phyloP scores from a whole-genome alignment of 2,888 invertebrate species.

The Heterodera filipjevi region DNA sequence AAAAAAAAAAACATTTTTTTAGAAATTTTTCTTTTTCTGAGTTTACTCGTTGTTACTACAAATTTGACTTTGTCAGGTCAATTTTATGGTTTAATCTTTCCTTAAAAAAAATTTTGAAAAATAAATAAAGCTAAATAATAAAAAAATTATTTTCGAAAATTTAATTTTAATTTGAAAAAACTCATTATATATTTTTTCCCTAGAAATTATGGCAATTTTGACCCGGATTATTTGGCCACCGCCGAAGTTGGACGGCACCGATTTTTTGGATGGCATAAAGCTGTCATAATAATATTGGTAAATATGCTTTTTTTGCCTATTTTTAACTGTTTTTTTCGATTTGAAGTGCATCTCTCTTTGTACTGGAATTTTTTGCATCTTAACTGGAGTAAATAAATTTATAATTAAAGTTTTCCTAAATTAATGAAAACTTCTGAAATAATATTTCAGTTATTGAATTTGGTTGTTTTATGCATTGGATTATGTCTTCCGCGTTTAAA shows the following conservation, averaged over 20 bases:
- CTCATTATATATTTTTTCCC: neutral
- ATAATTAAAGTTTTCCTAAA: neutral
- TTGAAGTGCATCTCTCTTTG: neutral
- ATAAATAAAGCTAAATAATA: too few relatives aligned
- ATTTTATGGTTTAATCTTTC: neutral
- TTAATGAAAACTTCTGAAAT: neutral
- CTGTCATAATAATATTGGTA: neutral
- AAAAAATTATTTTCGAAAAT: too few relatives aligned
- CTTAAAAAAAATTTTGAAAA: neutral
- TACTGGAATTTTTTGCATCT: neutral
- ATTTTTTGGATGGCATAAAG: conserved; percentile 2
- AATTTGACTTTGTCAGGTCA: neutral
- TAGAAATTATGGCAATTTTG: conserved; percentile 7
- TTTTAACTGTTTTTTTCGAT: neutral
- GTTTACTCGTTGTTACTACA: neutral
- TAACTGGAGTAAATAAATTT: neutral
- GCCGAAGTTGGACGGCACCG: neutral
- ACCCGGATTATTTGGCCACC: neutral
- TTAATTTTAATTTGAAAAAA: too few relatives aligned
- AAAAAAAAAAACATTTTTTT: neutral
- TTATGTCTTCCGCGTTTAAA: neutral
- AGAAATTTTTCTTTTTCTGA: neutral
- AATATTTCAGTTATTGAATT: neutral
- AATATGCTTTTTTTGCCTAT: neutral
- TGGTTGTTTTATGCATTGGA: neutral